These are phyloP conservation scores for Hippocampus abdominalis DNA, from an alignment of 2,113 vertebrate genomes.

Conservation along the genomic window DNA sequence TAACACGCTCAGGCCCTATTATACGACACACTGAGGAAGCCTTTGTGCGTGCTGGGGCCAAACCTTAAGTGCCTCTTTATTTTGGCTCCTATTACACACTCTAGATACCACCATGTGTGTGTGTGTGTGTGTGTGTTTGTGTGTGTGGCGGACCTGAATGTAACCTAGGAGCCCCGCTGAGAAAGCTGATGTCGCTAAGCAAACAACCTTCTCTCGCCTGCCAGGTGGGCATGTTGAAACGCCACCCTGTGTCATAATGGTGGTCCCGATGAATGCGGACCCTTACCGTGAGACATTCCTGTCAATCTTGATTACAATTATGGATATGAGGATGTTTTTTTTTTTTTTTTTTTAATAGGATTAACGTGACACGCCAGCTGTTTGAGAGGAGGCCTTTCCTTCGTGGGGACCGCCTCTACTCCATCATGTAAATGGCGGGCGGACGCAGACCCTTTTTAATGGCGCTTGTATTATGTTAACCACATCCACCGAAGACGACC, in stretches of 20 bases:
- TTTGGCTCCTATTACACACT: conserved; percentile 67
- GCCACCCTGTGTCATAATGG: conserved; percentile 7
- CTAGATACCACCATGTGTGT: conserved; percentile 50
- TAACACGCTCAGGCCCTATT: conserved; percentile 52
- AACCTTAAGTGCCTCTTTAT: conserved; percentile 71
- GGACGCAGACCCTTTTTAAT: conserved; percentile 34
- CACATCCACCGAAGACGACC: not conserved
- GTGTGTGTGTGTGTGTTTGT: conserved; percentile 29
- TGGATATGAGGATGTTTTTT: conserved; percentile 64
- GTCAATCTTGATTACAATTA: conserved; percentile 69
- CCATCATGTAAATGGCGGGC: conserved; percentile 42
- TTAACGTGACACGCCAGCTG: conserved; percentile 66
- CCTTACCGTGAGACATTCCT: conserved; percentile 58
- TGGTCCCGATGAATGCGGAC: conserved; percentile 45
- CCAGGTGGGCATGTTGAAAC: conserved; percentile 21
- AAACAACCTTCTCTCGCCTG: conserved; percentile 43
- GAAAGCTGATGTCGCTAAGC: conserved; percentile 44
- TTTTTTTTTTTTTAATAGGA: conserved; percentile 40
- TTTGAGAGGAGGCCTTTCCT: conserved; percentile 60
- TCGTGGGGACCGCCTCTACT: not conserved
- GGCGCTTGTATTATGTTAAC: not conserved
- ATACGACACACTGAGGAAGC: conserved; percentile 62
- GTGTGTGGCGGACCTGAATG: not conserved
- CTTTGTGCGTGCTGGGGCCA: conserved; percentile 66
- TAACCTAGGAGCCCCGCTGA: conserved; percentile 44